phyloP scores from a whole-genome alignment of 2,797 vertebrate species.

The Nyctibius grandis region DNA sequence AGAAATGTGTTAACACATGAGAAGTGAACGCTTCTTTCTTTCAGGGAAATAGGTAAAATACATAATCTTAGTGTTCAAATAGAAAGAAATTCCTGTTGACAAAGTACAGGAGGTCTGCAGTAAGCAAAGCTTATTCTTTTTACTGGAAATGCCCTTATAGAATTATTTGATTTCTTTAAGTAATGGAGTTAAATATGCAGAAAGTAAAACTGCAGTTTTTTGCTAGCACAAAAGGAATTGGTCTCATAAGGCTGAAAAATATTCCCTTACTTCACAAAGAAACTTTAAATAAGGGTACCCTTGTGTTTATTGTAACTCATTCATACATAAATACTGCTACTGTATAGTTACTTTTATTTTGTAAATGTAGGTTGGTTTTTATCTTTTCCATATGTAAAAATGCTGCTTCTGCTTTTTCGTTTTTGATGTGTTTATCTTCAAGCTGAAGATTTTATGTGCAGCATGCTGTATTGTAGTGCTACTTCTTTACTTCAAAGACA shows the following conservation, averaged over 20 bases:
- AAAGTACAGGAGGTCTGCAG: background rate
- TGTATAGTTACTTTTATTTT: background rate
- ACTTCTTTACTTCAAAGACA: background rate
- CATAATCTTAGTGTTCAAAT: background rate
- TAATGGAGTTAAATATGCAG: background rate
- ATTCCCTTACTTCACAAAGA: background rate
- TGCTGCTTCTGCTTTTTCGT: background rate
- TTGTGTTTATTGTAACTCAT: background rate
- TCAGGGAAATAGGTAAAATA: background rate
- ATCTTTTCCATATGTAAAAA: background rate
- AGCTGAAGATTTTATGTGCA: background rate
- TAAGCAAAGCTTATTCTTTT: background rate
- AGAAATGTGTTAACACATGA: background rate
- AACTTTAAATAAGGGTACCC: background rate
- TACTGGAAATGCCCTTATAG: background rate
- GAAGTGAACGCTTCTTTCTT: background rate
- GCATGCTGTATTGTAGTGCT: background rate
- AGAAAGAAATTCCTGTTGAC: background rate
- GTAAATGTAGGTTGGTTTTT: background rate
- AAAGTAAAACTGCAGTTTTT: background rate
- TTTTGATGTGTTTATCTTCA: conserved; percentile 4
- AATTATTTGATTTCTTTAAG: background rate
- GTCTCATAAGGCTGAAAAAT: background rate
- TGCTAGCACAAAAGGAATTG: background rate
- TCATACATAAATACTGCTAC: background rate